Evolutionary conservation across 2,797 vertebrate genomes (phyloP), one percentile per base, ranked within the genome.

Genomic region (Lutjanus campechanus): DNA sequence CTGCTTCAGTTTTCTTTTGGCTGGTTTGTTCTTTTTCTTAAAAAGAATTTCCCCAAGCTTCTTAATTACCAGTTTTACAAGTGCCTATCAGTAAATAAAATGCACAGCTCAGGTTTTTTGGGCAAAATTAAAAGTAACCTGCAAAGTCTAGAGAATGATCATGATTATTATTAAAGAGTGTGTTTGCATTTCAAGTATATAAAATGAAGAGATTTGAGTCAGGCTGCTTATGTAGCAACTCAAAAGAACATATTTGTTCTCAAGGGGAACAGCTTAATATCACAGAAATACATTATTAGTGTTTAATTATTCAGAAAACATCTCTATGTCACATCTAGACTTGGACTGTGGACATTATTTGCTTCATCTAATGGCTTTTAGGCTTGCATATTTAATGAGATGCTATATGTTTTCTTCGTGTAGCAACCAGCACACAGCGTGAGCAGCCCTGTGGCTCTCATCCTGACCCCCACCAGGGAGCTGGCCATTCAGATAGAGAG

Each of bases 401-500:
- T 70, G 11, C 19, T 43, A 7, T n/a, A 16, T n/a, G 2, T 46
- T 22, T 55, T 43, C 2, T 36, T 77, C 47, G 82, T 82, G 75
- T 72, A 95, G 95, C 93, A 86, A 76, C 58, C 76, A 74, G 47
- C 46, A 16, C 74, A 46, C 1, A 7, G 67, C 49, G 59, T 22
- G 17, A 22, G 73, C 2, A 81, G 87, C 56, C 97, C 97, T 0
- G 88, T 89, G 8, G 97, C 95, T 11, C 92, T 99, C 76, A 92
- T 99, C 84, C 92, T 99, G 79, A 98, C 98, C 0, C 98, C 98
- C 2, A 99, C 98, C 1, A 95, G 98, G 84, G 98, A 99, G 84
- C 66, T 99, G 81, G 98, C 98, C 11, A 96, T 99, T 80, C 98
- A 99, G 95, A 97, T 99, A 5, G 98, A 99, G 94, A 94, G 85